Conservation (phyloP, 2,113 vertebrate species). For the Pollachius pollachius region DNA sequence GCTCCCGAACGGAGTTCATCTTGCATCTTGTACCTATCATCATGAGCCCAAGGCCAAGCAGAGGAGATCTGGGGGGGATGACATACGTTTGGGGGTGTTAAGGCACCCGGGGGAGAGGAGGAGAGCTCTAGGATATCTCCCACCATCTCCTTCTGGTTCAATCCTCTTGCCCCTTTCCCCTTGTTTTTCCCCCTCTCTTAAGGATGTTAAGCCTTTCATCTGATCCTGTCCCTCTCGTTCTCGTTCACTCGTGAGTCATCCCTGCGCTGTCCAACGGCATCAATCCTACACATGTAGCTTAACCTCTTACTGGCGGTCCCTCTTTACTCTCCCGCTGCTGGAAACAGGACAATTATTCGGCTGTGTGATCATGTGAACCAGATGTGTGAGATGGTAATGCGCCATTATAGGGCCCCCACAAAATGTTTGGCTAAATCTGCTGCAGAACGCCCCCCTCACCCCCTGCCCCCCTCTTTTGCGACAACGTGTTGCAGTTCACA, state of each 20-base stretch:
- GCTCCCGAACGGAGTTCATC: conserved; percentile 12
- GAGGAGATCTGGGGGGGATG: background rate
- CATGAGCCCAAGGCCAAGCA: background rate
- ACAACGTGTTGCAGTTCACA: too few species aligned
- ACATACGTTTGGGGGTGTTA: background rate
- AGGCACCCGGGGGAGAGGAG: background rate
- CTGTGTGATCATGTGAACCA: conserved; percentile 56
- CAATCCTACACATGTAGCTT: conserved; percentile 19
- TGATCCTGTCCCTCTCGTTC: background rate
- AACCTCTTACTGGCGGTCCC: conserved; percentile 19
- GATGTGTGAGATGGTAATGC: conserved; percentile 56
- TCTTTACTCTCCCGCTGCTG: conserved; percentile 36
- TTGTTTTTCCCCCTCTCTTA: background rate
- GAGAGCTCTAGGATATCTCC: background rate
- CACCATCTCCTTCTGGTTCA: too few species aligned
- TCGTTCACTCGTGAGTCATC: conserved; percentile 17
- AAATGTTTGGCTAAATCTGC: background rate
- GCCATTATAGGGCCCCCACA: conserved; percentile 23
- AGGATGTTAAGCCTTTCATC: background rate
- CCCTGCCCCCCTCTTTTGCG: conserved; percentile 12
- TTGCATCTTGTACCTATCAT: conserved; percentile 1
- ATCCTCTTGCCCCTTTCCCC: background rate
- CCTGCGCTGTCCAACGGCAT: conserved; percentile 12
- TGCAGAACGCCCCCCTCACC: conserved; percentile 25
- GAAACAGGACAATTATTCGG: conserved; percentile 46